phyloP scores from a whole-genome alignment of 2,888 invertebrate genomes.

The Papilio demoleus region DNA sequence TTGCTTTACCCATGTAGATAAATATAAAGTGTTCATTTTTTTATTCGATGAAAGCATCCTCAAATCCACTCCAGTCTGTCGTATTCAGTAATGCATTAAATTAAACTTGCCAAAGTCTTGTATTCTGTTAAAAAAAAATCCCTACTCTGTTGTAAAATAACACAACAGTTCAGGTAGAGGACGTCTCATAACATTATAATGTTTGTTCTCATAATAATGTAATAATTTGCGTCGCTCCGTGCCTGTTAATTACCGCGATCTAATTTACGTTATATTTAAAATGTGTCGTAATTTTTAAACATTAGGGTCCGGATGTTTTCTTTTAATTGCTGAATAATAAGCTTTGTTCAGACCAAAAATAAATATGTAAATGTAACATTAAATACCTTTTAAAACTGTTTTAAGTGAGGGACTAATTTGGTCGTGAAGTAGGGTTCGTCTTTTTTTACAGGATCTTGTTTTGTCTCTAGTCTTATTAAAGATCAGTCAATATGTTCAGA shows the following conservation, averaged over 20 bases:
- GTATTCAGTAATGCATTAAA: no score
- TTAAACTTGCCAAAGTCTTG: no score
- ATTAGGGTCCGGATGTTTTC: neutral
- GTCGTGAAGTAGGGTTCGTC: neutral
- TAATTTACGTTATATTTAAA: neutral
- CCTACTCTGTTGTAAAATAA: neutral
- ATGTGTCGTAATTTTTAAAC: neutral
- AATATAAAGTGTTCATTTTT: neutral
- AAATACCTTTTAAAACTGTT: neutral
- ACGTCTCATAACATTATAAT: conserved; percentile 12
- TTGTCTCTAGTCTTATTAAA: neutral
- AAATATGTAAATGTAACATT: neutral
- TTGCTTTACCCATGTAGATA: neutral
- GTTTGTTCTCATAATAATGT: conserved; percentile 13
- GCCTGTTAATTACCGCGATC: neutral
- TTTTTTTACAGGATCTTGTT: neutral
- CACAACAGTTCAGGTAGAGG: neutral
- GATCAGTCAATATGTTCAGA: neutral
- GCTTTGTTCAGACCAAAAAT: neutral
- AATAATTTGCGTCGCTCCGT: neutral
- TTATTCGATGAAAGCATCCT: no score
- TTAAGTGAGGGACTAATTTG: neutral
- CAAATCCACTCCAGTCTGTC: no score
- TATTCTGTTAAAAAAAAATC: neutral
- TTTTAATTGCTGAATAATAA: neutral